Conservation (phyloP, 2,113 vertebrate species). For the Chaenocephalus aceratus region DNA sequence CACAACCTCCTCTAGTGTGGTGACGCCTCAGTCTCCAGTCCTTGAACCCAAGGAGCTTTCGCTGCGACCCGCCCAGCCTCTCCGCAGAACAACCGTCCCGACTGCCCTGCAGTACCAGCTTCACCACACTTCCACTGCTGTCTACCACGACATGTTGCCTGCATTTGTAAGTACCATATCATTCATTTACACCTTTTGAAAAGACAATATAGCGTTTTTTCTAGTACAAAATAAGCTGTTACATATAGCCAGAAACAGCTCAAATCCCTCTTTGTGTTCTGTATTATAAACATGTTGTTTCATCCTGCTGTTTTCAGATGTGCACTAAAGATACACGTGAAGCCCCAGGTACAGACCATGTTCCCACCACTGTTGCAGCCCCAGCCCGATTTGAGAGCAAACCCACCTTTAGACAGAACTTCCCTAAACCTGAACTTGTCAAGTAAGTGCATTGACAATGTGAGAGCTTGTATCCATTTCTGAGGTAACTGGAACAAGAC, state of each 20-base stretch:
- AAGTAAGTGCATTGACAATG: constrained; percentile 85
- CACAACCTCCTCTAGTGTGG: constrained; percentile 54
- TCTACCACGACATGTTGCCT: constrained; percentile 98
- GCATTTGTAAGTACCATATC: constrained; percentile 91
- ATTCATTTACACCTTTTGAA: neutral
- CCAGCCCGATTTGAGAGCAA: constrained; percentile 93
- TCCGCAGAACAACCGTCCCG: constrained; percentile 87
- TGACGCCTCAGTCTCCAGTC: constrained; percentile 68
- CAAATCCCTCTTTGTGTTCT: neutral
- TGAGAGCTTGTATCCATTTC: neutral
- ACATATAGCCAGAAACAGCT: neutral
- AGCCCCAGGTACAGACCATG: constrained; percentile 84
- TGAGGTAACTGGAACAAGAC: neutral
- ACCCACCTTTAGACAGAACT: constrained; percentile 88
- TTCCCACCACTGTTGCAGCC: constrained; percentile 82
- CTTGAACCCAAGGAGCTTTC: constrained; percentile 91
- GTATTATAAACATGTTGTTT: neutral
- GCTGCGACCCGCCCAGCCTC: constrained; percentile 92
- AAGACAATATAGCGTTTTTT: neutral
- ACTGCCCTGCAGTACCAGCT: constrained; percentile 90
- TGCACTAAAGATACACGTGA: constrained; percentile 93
- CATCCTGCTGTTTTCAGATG: constrained; percentile 86
- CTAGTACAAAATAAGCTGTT: neutral
- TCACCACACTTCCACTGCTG: constrained; percentile 93
- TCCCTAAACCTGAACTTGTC: constrained; percentile 89